Evolutionary conservation across 1,140 invertebrate genomes (phyloP), one percentile per base, ranked within the genome.

Genomic region (Littorina saxatilis): DNA sequence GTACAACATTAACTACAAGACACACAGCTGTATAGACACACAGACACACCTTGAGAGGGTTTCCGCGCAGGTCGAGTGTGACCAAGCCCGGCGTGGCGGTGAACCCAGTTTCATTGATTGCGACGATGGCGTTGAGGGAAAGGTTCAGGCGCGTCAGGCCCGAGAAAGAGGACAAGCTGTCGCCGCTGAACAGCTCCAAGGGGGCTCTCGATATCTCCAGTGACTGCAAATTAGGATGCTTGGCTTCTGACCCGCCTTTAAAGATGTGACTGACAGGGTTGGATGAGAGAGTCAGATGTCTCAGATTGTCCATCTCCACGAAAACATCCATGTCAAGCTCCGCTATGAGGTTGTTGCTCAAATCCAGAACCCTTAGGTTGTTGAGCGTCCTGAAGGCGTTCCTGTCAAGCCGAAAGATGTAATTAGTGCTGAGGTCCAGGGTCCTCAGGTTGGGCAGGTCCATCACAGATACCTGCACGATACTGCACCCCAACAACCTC

Each of bases 381-480:
- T 5, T 13, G 27, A 58, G 52, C 20, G 27, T 5, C 17, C 13
- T 11, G 20, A 76, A 76, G 0, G 23, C 23, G n/a, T 37, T 35
- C 32, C 58, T 2, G 52, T 76, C 32, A 5, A 76, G 23, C 0
- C 3, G 13, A 11, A 29, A 29, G 20, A 76, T 11, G 3, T 61
- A 7, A 35, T 76, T 76, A 11, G 37, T 2, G n/a, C 50, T 76
- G 17, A 76, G 74, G 27, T 76, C 50, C 20, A 76, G 55, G 35
- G 35, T 76, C 50, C 29, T 39, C 20, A 76, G 74, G 23, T 76
- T 76, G 2, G 52, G 74, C 20, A 76, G 74, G n/a, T 58, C 27
- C 11, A 32, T 39, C n/a, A 5, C 17, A 4, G 74, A 37, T 17
- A 61, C 50, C n/a, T 27, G 35, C 0, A 20, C 29, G 1, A 76